Conservation (phyloP, 2,113 vertebrate genomes). For the Hucho hucho region DNA sequence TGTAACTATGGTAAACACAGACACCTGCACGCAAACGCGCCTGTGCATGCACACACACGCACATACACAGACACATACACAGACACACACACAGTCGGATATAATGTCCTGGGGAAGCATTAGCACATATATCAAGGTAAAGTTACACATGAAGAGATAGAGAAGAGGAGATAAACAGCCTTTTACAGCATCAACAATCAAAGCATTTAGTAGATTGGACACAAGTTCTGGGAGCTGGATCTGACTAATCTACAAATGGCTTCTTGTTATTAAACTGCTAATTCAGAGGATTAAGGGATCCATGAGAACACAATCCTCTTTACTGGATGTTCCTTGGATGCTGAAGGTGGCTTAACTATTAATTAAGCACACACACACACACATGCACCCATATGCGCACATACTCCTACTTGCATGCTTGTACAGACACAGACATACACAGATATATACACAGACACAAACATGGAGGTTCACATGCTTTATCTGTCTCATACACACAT, state of each 20-base stretch:
- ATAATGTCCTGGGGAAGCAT: background rate
- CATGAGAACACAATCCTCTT: constrained; percentile 70
- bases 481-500: background rate
- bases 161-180: constrained; percentile 11
- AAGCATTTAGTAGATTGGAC: constrained; percentile 71
- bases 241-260: constrained; percentile 75
- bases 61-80: background rate
- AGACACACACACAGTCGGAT: background rate
- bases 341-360: constrained; percentile 74
- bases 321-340: constrained; percentile 54
- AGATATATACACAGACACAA: background rate
- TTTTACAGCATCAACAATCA: constrained; percentile 58
- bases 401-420: constrained; percentile 18
- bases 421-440: background rate
- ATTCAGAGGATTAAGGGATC: constrained; percentile 73
- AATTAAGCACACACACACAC: constrained; percentile 63
- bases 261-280: constrained; percentile 76
- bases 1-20: background rate
- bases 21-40: background rate
- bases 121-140: background rate
- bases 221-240: constrained; percentile 69
- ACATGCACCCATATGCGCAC: background rate
- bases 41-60: too few species aligned
- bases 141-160: background rate
- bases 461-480: background rate